Base-by-base conservation (phyloP, 2,888 invertebrate species). In the Mythimna albipuncta region DNA sequence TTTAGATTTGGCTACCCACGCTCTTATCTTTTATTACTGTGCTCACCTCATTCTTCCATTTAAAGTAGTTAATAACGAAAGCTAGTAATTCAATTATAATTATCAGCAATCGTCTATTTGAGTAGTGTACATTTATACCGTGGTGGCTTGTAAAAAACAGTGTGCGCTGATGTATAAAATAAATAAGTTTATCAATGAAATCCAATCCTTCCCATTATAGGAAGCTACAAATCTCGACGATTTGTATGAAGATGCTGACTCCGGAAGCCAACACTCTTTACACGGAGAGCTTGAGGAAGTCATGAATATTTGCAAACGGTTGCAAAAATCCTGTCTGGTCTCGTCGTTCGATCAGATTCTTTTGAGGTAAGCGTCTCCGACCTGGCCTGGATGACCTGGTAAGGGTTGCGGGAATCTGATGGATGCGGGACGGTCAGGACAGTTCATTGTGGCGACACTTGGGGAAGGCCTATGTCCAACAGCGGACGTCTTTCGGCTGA, bases 231-330 rank as follows among this genome's bases (percentile, higher is more conserved):
- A 96, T 85, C 88, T 96, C 10, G 96, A 96, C 68, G 95, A 96
- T 66, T 85, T 96, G n/a, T 96, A 96, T 65, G 95, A 95, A 82
- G 94, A 95, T 6, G 91, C 89, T 35, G 96, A 95, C 9, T 89
- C 82, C 0, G 87, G 84, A 16, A 95, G 95, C 68, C 86, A 91
- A 4, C 94, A 94, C 69, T 96, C 96, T 0, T 91, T 95, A 13
- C 96, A 95, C 77, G 95, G 95, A 93, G 96, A 96, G 77, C 89
- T 96, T 16, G 96, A 96, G 58, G 96, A 95, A 76, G 94, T 96
- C 0, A 93, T 94, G 94, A 86, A 88, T 0, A 95, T 94, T 62
- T 96, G 96, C 85, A 95, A 95, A 84, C 90, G 91, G 9, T 89
- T 96, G 66, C 96, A 96, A 79, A 93, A 89, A 47, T 93, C 95